A percentile compares a stretch with the other conserved stretches of the same genome.
phyloP scores from a whole-genome alignment of 1,140 invertebrate genomes.

The Ceratina japonica region DNA sequence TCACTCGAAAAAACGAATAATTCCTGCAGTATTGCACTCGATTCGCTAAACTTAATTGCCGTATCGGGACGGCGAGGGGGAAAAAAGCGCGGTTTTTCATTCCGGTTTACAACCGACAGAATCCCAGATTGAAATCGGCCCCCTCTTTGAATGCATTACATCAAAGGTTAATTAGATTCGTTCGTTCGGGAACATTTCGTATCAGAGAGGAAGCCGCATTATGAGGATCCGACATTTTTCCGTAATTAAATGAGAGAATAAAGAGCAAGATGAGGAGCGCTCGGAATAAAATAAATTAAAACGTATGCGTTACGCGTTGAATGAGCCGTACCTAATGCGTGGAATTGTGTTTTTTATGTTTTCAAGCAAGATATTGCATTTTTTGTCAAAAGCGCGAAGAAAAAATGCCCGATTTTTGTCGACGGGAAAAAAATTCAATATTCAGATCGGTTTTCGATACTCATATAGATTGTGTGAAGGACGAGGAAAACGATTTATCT shows the following conservation, averaged over 20 bases:
- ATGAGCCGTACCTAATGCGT: neutral
- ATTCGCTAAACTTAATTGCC: constrained; percentile 8
- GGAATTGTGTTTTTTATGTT: neutral
- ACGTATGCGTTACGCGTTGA: neutral
- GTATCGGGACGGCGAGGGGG: no score
- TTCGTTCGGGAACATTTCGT: constrained; percentile 14
- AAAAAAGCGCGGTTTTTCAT: neutral
- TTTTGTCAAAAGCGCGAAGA: neutral
- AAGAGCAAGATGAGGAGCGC: neutral
- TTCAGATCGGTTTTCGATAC: no score
- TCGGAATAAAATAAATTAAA: neutral
- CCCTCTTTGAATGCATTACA: neutral
- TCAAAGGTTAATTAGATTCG: constrained; percentile 32
- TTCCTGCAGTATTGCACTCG: constrained; percentile 1
- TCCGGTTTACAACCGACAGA: constrained; percentile 13
- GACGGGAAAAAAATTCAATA: no score
- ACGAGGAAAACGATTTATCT: neutral
- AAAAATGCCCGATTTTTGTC: no score
- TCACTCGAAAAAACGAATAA: constrained; percentile 29
- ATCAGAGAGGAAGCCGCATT: constrained; percentile 3
- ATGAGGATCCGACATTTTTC: constrained; percentile 17
- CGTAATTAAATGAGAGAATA: constrained; percentile 4
- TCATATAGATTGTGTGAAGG: neutral
- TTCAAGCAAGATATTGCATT: neutral
- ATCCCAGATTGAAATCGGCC: neutral